Conservation (phyloP, 1,140 invertebrate species). For the Hormaphis cornu region DNA sequence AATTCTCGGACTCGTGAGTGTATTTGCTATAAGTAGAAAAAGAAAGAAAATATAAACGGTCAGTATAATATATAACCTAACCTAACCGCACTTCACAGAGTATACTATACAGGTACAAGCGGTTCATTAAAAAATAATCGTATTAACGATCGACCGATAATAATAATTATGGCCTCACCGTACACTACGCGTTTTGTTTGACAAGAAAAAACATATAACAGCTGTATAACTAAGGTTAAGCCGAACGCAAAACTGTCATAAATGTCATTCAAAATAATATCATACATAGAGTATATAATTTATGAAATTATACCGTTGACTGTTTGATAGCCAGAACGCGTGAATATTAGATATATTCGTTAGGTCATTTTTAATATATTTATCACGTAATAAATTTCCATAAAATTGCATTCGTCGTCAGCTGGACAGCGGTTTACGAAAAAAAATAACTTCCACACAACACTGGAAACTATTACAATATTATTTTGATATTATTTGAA, state of each 20-base stretch:
- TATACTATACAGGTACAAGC: background rate
- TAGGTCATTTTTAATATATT: no score
- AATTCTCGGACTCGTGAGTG: no score
- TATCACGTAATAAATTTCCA: no score
- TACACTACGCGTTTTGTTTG: background rate
- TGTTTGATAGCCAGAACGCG: background rate
- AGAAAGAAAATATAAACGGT: no score
- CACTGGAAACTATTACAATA: no score
- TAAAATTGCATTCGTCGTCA: no score
- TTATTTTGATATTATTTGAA: no score
- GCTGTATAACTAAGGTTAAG: background rate
- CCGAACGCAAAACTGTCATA: background rate
- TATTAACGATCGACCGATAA: no score
- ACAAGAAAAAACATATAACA: constrained; percentile 14
- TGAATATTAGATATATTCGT: background rate
- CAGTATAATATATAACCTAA: no score
- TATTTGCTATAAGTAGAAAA: no score
- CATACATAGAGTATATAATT: background rate
- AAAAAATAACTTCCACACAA: no score
- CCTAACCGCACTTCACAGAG: background rate
- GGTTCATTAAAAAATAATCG: background rate
- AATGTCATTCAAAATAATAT: background rate
- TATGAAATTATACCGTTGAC: background rate
- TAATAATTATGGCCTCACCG: background rate
- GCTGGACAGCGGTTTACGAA: no score